Evolutionary conservation across 2,113 vertebrate genomes (phyloP), one percentile per base, ranked within the genome.

Genomic region (Melozone crissalis): DNA sequence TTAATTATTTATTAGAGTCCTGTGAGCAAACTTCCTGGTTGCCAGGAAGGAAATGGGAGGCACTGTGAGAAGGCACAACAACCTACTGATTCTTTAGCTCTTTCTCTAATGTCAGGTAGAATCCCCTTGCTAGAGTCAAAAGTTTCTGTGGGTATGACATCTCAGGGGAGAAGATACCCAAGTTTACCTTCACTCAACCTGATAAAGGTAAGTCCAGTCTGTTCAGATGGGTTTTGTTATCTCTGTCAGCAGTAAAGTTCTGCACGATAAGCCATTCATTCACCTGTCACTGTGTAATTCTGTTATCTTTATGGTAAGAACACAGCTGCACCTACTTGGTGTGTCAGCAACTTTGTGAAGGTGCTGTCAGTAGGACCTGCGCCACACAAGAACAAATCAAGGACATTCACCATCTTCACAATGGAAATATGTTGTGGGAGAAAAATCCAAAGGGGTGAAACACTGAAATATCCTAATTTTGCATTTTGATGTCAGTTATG

Each of bases 401-500:
- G 37, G 11, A 35, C 6, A n/a, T 28, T 62, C 33, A 46, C 14
- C 30, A 37, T 5, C 26, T 5, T 49, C 35, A 41, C 5, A 71
- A 24, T 1, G 28, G 33, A 41, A 65, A 54, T 41, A 49, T 4
- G 24, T 31, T 0, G 0, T 1, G 20, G 20, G 15, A 11, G 58
- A 86, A 59, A 59, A 13, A 0, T 4, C 20, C 23, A 52, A 76
- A 85, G 16, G n/a, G 20, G 11, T 85, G 39, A 77, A 90, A 59
- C 26, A 35, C 31, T 44, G 15, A 77, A 89, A 77, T 27, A 69
- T 1, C 31, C 44, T 22, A 6, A 76, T 46, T 72, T 41, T 80
- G 26, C 24, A 30, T 51, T 72, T 21, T 54, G 44, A n/a, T 33
- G 49, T 35, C 19, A 27, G 13, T 72, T 68, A 61, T 3, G 13